Conservation (phyloP, 2,113 vertebrate genomes). For the Acanthisitta chloris region DNA sequence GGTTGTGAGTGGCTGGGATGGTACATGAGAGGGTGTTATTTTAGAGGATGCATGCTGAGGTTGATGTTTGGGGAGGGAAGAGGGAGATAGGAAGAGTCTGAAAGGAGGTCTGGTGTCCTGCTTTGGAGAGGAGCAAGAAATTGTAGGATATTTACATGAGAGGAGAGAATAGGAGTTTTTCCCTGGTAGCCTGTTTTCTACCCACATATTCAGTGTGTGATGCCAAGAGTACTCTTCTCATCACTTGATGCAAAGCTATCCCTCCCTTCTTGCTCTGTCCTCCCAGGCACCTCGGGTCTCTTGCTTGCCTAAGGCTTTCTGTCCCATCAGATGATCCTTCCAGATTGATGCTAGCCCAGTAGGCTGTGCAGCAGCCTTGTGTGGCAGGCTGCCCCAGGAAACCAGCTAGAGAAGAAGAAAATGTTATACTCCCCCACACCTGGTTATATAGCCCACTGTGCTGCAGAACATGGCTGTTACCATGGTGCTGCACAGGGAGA, state of each 20-base stretch:
- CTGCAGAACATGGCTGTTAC: not conserved
- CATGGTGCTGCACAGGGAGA: not conserved
- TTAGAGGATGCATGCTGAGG: not conserved
- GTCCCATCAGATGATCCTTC: not conserved
- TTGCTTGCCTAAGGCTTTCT: not conserved
- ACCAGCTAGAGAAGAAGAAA: not conserved
- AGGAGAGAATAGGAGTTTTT: not conserved
- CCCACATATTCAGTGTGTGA: not conserved
- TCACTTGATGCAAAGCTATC: not conserved
- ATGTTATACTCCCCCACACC: rapidly evolving
- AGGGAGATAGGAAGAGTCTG: not conserved
- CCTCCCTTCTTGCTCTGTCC: not conserved
- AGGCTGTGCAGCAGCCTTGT: not conserved
- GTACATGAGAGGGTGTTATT: not conserved
- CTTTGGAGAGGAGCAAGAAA: not conserved
- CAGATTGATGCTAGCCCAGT: not conserved
- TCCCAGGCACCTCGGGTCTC: not conserved
- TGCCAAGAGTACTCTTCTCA: not conserved
- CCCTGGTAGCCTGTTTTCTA: not conserved
- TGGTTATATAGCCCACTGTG: rapidly evolving
- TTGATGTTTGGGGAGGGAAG: not conserved
- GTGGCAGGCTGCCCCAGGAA: not conserved
- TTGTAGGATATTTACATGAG: not conserved
- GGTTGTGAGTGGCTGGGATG: not conserved
- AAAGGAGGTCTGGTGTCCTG: not conserved